These are phyloP conservation scores for Brachionus manjavacas DNA, from an alignment of 1,140 invertebrate species.

Conservation along the genomic window DNA sequence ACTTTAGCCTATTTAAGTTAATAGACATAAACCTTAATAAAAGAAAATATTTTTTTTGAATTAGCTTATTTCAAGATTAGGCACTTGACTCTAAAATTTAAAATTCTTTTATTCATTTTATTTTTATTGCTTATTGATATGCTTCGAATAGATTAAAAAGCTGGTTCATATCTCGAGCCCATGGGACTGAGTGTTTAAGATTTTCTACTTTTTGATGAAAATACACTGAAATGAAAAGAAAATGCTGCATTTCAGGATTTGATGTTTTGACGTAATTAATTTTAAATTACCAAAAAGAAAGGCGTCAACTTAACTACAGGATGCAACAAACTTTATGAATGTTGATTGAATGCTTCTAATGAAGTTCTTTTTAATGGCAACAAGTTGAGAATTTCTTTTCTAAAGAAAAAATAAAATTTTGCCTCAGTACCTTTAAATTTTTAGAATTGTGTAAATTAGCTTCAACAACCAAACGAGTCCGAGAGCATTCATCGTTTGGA, in stretches of 20 bases:
- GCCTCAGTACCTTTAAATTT: background rate
- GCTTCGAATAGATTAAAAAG: background rate
- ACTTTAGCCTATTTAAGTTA: background rate
- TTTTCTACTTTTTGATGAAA: background rate
- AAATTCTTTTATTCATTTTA: background rate
- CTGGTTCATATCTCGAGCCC: background rate
- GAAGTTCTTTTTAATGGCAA: background rate
- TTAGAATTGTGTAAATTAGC: background rate
- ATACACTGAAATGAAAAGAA: no score
- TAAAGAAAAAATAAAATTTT: background rate
- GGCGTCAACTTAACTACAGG: background rate
- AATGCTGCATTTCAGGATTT: no score
- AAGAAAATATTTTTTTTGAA: background rate
- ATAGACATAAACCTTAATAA: background rate
- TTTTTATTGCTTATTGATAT: background rate
- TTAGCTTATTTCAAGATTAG: background rate
- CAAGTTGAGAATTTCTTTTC: background rate
- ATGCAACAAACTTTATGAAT: background rate
- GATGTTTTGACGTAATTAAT: background rate
- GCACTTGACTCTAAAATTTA: background rate
- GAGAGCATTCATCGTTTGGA: background rate
- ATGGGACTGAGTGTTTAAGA: background rate
- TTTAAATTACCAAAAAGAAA: background rate
- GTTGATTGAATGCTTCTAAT: background rate
- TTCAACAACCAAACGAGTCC: background rate